These are phyloP conservation scores for Macrobrachium rosenbergii DNA, from an alignment of 1,140 invertebrate species.

Conservation along the genomic window DNA sequence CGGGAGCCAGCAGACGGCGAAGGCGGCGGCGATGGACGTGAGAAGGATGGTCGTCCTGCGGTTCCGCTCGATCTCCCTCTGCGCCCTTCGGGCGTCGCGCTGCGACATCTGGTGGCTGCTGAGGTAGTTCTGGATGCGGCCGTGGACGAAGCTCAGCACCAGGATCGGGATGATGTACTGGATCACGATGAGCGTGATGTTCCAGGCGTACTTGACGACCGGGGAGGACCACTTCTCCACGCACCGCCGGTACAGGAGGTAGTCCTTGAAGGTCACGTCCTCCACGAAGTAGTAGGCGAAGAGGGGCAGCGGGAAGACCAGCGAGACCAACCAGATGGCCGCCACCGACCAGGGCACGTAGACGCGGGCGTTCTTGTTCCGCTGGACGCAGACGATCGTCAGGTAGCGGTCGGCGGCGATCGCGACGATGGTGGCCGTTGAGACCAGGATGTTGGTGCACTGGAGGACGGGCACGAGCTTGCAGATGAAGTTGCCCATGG, in stretches of 20 bases:
- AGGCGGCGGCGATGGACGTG: constrained; percentile 71
- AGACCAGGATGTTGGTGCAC: constrained; percentile 77
- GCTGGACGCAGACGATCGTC: constrained; percentile 71
- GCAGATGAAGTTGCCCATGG: constrained; percentile 72
- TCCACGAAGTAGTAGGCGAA: constrained; percentile 72
- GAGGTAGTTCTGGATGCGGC: constrained; percentile 72
- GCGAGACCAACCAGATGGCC: constrained; percentile 74
- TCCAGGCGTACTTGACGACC: constrained; percentile 72
- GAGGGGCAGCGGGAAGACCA: constrained; percentile 69
- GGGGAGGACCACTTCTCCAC: constrained; percentile 71
- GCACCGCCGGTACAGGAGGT: constrained; percentile 70
- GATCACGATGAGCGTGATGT: constrained; percentile 73
- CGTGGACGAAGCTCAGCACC: constrained; percentile 74
- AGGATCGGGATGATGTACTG: constrained; percentile 75
- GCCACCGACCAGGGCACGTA: constrained; percentile 72
- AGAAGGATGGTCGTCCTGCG: constrained; percentile 73
- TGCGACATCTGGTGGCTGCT: constrained; percentile 65
- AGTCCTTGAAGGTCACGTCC: constrained; percentile 68
- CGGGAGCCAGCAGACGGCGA: constrained; percentile 74
- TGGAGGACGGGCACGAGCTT: constrained; percentile 75
- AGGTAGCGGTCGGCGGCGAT: constrained; percentile 77
- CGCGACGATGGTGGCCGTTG: constrained; percentile 76
- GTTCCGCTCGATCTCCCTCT: constrained; percentile 72
- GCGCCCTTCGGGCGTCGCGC: constrained; percentile 67
- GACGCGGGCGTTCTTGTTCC: constrained; percentile 59